phyloP scores from a whole-genome alignment of 2,888 invertebrate species.

The Marasmarcha lunaedactyla region DNA sequence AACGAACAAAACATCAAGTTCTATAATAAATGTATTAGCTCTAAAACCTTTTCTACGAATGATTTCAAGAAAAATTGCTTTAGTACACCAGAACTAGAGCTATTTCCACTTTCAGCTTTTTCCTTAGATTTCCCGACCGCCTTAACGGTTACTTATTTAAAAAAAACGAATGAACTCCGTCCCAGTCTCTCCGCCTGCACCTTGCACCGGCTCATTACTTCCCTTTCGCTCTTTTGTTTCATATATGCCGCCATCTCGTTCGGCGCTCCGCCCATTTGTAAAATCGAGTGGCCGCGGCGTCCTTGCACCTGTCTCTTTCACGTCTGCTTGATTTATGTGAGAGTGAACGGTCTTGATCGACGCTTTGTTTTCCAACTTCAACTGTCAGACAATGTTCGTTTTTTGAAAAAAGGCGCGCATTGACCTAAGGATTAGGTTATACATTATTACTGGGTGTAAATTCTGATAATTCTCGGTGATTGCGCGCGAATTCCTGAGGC shows the following conservation, averaged over 20 bases:
- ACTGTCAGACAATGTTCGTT: slow-evolving; percentile 36
- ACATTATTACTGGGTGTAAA: slow-evolving; percentile 43
- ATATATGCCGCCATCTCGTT: slow-evolving; percentile 57
- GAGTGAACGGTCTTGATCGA: slow-evolving; percentile 68
- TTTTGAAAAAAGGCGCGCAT: slow-evolving; percentile 42
- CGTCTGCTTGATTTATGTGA: slow-evolving; percentile 65
- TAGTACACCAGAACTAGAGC: slow-evolving; percentile 14
- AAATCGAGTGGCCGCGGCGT: slow-evolving; percentile 60
- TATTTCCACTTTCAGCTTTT: slow-evolving; percentile 35
- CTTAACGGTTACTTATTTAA: slow-evolving; percentile 43
- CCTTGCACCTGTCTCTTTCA: slow-evolving; percentile 66
- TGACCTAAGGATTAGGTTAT: slow-evolving; percentile 38
- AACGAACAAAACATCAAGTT: neutral
- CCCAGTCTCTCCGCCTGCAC: slow-evolving; percentile 47
- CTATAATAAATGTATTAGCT: neutral
- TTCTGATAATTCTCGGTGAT: slow-evolving; percentile 57
- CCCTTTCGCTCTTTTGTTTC: slow-evolving; percentile 65
- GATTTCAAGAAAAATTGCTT: neutral
- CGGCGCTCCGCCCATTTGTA: slow-evolving; percentile 67
- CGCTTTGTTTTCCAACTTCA: slow-evolving; percentile 61
- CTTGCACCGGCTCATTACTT: slow-evolving; percentile 56
- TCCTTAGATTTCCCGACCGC: slow-evolving; percentile 56
- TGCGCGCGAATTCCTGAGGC: slow-evolving; percentile 44
- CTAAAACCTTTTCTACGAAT: neutral
- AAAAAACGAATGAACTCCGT: slow-evolving; percentile 32